Base-by-base conservation (phyloP, 2,797 vertebrate genomes). In the Choloepus didactylus region DNA sequence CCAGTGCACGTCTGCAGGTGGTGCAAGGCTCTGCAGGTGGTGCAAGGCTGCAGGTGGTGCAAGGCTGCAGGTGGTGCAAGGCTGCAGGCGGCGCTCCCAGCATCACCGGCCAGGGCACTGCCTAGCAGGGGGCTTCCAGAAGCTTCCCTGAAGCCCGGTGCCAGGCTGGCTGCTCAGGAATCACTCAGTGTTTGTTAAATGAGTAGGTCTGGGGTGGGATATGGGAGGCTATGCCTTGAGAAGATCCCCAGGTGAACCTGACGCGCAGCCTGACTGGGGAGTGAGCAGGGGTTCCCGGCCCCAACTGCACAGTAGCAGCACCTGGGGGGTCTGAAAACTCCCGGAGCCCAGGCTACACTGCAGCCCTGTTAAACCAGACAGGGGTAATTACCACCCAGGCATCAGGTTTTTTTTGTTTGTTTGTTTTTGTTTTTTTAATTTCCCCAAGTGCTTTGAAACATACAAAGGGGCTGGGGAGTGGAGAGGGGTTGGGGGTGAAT, bases 301-400 rank as follows among this genome's bases (percentile, higher is more conserved):
- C 64, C 27, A 16, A 6, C 6, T 11, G 9, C 44, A 29, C 44
- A 23, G 10, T 23, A 38, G 51, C 29, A 18, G 59, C 49, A 23
- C 29, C 49, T 31, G 66, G 1, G 62, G 49, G 6, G 29, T 25
- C 80, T 60, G 80, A 54, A 62, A 41, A 79, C 73, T 19, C 19
- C 31, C 41, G 8, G 15, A 60, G 38, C 9, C 41, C 1, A 6
- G 0, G 11, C 56, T n/a, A 4, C 59, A 35, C 27, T 1, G 2
- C 29, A 19, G 41, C 8, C 11, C 49, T 54, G 1, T 10, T 70
- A 60, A 62, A 15, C 56, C 56, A 73, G 62, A 15, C 54, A 49
- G 25, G 15, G 27, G 35, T 51, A 72, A 85, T 54, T 54, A 54
- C 15, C 69, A 77, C 27, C 12, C 1, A 12, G 64, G 23, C 10